phyloP scores from a whole-genome alignment of 2,113 vertebrate species.

The Perccottus glenii region DNA sequence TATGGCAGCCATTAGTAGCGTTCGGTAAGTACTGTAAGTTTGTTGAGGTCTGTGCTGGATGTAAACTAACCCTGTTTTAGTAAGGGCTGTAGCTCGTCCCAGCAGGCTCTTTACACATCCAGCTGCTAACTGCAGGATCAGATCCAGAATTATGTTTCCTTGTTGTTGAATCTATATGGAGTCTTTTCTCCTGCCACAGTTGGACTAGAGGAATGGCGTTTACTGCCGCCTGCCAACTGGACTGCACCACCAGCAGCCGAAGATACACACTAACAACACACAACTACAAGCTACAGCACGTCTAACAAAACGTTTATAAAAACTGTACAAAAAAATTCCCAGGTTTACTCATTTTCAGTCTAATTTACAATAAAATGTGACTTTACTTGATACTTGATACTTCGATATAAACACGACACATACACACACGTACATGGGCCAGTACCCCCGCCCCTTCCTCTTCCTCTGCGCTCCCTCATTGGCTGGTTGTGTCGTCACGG shows the following conservation, averaged over 20 bases:
- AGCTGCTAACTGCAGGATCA: slow-evolving; percentile 57
- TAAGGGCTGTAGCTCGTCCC: slow-evolving; percentile 33
- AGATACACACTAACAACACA: slow-evolving; percentile 7
- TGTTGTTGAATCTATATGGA: slow-evolving; percentile 62
- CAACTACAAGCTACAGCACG: neutral
- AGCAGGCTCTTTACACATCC: slow-evolving; percentile 46
- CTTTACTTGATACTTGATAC: slow-evolving; percentile 51
- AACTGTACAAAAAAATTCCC: neutral
- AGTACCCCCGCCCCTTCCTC: neutral
- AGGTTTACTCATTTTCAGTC: slow-evolving; percentile 22
- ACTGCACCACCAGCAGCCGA: slow-evolving; percentile 12
- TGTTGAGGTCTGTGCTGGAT: slow-evolving; percentile 5
- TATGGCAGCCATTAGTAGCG: neutral
- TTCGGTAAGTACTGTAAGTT: neutral
- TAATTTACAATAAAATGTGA: slow-evolving; percentile 9
- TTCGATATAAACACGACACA: slow-evolving; percentile 23
- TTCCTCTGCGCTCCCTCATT: slow-evolving; percentile 58
- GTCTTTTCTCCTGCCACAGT: slow-evolving; percentile 59
- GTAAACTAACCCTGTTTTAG: slow-evolving; percentile 38
- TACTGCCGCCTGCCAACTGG: slow-evolving; percentile 81
- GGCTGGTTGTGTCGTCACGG: slow-evolving; percentile 76
- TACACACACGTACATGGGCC: slow-evolving; percentile 2
- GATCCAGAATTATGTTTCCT: slow-evolving; percentile 51
- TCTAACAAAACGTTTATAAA: neutral
- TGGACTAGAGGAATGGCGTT: slow-evolving; percentile 81